A percentile compares a stretch with the other conserved stretches of the same genome.
Conservation (phyloP, 2,797 vertebrate genomes). For the Poecile montanus region DNA sequence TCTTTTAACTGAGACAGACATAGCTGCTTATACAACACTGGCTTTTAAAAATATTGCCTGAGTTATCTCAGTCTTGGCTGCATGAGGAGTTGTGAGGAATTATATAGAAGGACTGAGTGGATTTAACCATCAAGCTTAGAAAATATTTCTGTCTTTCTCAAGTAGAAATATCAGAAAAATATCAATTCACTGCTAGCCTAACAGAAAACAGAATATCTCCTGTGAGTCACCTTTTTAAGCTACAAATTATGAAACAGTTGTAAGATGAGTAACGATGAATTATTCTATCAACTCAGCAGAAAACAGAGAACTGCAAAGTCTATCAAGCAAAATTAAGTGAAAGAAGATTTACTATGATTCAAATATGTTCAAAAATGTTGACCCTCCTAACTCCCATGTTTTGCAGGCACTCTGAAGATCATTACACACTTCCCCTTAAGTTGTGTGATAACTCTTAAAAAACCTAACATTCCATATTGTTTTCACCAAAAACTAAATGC, state of each 20-base stretch:
- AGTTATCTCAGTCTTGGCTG: neutral
- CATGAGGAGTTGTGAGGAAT: conserved; percentile 8
- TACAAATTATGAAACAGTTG: neutral
- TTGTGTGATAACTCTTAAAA: neutral
- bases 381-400: neutral
- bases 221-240: neutral
- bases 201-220: neutral
- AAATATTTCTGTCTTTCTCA: neutral
- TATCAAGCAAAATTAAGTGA: neutral
- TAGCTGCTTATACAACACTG: neutral
- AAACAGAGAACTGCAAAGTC: neutral
- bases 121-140: neutral
- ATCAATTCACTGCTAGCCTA: neutral
- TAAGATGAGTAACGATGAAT: neutral
- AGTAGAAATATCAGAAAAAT: neutral
- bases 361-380: neutral
- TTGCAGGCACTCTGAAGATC: neutral
- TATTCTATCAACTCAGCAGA: neutral
- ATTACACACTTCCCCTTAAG: neutral
- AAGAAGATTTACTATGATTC: neutral
- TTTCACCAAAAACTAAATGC: neutral
- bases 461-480: neutral
- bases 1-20: neutral
- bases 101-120: neutral
- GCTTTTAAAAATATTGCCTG: neutral